These are phyloP conservation scores for Platygyra sinensis DNA, from an alignment of 64 coral and sea anemone species.

Conservation along the genomic window DNA sequence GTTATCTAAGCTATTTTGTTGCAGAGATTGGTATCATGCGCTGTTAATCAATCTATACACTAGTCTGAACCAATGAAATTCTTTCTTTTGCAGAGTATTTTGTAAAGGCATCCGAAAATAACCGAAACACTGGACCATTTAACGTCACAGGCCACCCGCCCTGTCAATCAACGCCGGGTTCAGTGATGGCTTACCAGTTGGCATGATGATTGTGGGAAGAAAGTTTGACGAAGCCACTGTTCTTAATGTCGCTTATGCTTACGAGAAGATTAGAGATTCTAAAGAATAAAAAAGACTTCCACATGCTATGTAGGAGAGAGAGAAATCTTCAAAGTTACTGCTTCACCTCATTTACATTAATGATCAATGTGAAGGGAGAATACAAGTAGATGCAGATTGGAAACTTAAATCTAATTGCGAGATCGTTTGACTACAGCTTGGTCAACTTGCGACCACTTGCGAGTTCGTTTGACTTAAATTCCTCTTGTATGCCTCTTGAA, in stretches of 20 bases:
- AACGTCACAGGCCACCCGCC: constrained; percentile 71
- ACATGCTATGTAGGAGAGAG: neutral
- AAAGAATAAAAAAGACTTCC: neutral
- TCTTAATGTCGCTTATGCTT: neutral
- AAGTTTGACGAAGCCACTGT: neutral
- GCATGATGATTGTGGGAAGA: constrained; percentile 55
- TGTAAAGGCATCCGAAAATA: neutral
- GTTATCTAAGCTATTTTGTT: too few relatives aligned
- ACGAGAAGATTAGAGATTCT: constrained; percentile 10
- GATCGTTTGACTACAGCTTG: too few relatives aligned
- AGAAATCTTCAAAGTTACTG: too few relatives aligned
- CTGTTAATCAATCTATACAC: neutral
- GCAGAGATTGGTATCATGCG: too few relatives aligned
- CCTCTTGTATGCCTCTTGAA: too few relatives aligned
- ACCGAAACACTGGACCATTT: neutral
- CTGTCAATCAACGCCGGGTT: constrained; percentile 60
- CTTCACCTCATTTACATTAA: too few relatives aligned
- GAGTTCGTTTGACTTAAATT: too few relatives aligned
- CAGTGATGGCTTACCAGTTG: neutral
- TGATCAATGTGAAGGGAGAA: too few relatives aligned
- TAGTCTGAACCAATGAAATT: neutral
- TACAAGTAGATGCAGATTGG: too few relatives aligned
- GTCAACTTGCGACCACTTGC: too few relatives aligned
- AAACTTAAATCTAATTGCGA: too few relatives aligned
- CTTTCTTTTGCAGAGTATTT: constrained; percentile 32